Conservation (phyloP, 2,888 invertebrate genomes). For the Pyrrhosoma nymphula region DNA sequence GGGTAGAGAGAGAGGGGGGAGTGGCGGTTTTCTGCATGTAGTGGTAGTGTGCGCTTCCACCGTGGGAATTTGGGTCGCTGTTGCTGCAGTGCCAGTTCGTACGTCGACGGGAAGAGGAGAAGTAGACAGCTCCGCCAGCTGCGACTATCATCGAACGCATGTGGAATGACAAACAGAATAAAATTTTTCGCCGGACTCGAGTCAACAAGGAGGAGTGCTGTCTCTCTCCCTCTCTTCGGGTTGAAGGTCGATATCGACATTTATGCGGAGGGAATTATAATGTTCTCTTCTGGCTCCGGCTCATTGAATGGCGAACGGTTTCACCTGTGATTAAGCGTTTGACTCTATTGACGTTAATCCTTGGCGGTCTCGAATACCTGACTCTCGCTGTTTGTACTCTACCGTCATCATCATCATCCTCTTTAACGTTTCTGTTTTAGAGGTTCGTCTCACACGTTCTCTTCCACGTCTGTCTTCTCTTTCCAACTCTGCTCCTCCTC, state of each 20-base stretch:
- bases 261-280: not conserved
- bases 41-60: not conserved
- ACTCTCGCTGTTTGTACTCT: too few species aligned
- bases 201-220: conserved; percentile 16
- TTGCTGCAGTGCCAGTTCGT: conserved; percentile 19
- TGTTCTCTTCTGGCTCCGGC: not conserved
- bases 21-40: not conserved
- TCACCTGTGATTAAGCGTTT: not conserved
- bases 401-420: too few species aligned
- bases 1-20: not conserved
- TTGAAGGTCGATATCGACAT: conserved; percentile 32
- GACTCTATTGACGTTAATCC: too few species aligned
- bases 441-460: too few species aligned
- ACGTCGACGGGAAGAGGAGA: not conserved
- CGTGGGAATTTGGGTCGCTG: conserved; percentile 39
- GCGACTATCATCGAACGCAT: conserved; percentile 18
- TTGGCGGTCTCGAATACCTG: too few species aligned
- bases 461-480: too few species aligned
- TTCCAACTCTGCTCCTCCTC: too few species aligned
- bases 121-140: conserved; percentile 7
- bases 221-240: not conserved
- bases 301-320: not conserved
- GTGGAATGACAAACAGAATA: conserved; percentile 36
- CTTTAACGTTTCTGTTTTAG: too few species aligned
- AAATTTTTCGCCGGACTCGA: conserved; percentile 16